Evolutionary conservation across 1,140 invertebrate species (phyloP), one percentile per base, ranked within the genome.

Genomic region (Caenorhabditis remanei): DNA sequence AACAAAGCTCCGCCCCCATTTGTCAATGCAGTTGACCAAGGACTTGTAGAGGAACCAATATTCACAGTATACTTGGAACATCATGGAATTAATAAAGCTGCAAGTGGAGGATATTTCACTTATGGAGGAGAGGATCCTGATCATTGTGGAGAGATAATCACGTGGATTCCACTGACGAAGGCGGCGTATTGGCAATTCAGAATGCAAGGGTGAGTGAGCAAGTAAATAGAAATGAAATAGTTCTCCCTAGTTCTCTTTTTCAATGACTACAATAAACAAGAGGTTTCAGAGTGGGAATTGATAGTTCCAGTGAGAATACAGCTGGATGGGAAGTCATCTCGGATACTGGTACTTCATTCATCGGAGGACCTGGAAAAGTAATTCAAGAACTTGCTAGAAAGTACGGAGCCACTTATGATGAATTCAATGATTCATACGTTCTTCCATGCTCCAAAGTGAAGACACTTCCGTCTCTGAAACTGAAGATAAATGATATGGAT

Each of bases 321-420:
- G 40, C 14, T 32, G 67, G 75, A 14, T 88, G 87, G 87, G 83
- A 88, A 40, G 87, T 85, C 1, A 88, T 88, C 21, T 88, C 87
- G n/a, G 87, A 88, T 55, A 88, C 87, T 43, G 87, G 87, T n/a
- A 88, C 83, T 48, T 85, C 87, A 0, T 88, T 87, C 43, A 86
- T 88, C 16, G 87, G 83, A 55, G 83, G 41, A 19, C 87, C 87
- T 7, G 61, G 46, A 46, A 55, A 40, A 53, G 46, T 86, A 11
- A 65, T 85, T n/a, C 24, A 71, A 1, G 43, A 88, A 14, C 53
- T 55, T 63, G 55, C 63, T 7, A 55, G 65, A 48, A 85, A 55
- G 11, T 65, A 58, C n/a, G 58, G 58, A 55, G 63, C 63, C 3
- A 55, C 4, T 19, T 85, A 85, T 21, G 58, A 46, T 24, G 84